Evolutionary conservation across 2,888 invertebrate species (phyloP).

Genomic region (Leuctra nigra): DNA sequence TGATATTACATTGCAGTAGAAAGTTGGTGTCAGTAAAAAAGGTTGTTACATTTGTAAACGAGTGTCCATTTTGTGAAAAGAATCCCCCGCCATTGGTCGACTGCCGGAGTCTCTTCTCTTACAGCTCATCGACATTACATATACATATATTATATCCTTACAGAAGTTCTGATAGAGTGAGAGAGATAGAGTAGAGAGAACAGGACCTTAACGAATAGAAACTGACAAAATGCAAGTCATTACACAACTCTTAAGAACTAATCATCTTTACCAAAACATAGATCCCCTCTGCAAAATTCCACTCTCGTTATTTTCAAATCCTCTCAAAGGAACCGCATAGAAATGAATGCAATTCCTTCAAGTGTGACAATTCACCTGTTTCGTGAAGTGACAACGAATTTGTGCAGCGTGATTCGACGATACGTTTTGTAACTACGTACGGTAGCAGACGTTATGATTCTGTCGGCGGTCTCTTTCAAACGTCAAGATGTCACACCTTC

Average conservation of each 20-base stretch:
- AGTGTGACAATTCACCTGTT: too few species aligned
- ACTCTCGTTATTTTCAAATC: too few species aligned
- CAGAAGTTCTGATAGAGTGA: conserved; percentile 15
- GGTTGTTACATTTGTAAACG: too few species aligned
- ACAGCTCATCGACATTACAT: background rate
- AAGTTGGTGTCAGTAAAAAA: too few species aligned
- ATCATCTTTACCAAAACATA: conserved; percentile 16
- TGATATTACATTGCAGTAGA: too few species aligned
- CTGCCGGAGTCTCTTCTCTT: conserved; percentile 6
- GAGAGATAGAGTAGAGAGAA: conserved; percentile 16
- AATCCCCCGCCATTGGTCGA: background rate
- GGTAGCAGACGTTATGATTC: background rate
- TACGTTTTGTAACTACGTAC: too few species aligned
- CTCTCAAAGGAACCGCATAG: too few species aligned
- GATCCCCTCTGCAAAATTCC: conserved; percentile 4
- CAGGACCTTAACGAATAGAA: conserved; percentile 17
- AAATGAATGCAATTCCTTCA: too few species aligned
- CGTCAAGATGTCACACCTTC: conserved; percentile 14
- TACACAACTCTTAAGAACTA: conserved; percentile 8
- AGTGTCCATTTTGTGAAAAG: conserved; percentile 9
- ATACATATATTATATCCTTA: background rate
- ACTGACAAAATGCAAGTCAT: conserved; percentile 15
- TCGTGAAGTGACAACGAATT: too few species aligned
- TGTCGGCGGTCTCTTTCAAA: background rate
- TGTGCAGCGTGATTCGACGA: too few species aligned